phyloP scores from a whole-genome alignment of 2,797 vertebrate species.

The Spea hammondii region DNA sequence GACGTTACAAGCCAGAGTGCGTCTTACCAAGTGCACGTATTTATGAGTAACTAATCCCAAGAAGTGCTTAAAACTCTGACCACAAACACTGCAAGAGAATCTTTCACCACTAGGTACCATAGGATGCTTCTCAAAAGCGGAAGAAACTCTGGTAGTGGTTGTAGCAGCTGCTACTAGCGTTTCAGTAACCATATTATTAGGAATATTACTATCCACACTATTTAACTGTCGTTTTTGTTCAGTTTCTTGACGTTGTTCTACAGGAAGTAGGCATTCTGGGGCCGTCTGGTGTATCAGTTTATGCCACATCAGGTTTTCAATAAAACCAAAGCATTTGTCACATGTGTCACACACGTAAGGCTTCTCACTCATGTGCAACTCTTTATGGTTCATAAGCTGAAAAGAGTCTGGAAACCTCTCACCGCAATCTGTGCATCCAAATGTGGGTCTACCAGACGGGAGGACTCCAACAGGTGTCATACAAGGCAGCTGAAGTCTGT shows the following conservation, averaged over 20 bases:
- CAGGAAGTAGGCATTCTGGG: conserved; percentile 58
- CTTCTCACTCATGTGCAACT: conserved; percentile 86
- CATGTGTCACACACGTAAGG: conserved; percentile 90
- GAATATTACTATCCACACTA: conserved; percentile 57
- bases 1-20: conserved; percentile 62
- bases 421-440: conserved; percentile 67
- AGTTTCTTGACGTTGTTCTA: conserved; percentile 39
- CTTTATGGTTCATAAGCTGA: conserved; percentile 87
- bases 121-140: conserved; percentile 47
- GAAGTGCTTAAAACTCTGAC: conserved; percentile 70
- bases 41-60: conserved; percentile 70
- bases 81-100: conserved; percentile 68
- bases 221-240: conserved; percentile 19
- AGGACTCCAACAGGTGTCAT: conserved; percentile 62
- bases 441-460: conserved; percentile 62
- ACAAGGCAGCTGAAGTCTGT: conserved; percentile 72
- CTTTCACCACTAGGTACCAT: conserved; percentile 56
- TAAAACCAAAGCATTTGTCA: conserved; percentile 72
- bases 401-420: conserved; percentile 69
- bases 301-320: conserved; percentile 73
- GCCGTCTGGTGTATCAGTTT: conserved; percentile 66
- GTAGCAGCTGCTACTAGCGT: conserved; percentile 41
- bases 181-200: conserved; percentile 55
- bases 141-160: conserved; percentile 17
- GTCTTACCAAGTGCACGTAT: conserved; percentile 68